Conservation (phyloP, 2,888 invertebrate species). For the Creontiades dilutus region DNA sequence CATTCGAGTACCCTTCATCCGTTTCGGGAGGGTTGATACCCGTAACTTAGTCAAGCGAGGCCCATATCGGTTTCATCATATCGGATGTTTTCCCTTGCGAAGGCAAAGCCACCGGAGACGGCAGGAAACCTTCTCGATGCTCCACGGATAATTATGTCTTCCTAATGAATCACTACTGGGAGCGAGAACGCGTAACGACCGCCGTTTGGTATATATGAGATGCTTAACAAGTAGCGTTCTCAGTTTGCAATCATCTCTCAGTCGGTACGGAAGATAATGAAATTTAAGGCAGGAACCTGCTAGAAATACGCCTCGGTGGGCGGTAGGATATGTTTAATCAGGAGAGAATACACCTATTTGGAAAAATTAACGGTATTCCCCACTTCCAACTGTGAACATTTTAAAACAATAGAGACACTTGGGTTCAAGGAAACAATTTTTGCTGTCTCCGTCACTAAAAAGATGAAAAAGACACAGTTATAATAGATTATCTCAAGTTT, state of each 20-base stretch:
- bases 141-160: constrained; percentile 24
- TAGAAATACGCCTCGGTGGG: too few species aligned
- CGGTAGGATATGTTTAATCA: too few species aligned
- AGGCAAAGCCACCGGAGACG: not conserved
- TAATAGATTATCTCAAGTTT: too few species aligned
- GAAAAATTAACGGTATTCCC: too few species aligned
- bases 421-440: too few species aligned
- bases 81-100: not conserved
- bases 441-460: too few species aligned
- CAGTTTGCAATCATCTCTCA: not conserved
- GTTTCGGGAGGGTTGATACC: not conserved
- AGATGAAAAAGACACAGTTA: too few species aligned
- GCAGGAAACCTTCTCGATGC: constrained; percentile 21
- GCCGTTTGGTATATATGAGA: not conserved
- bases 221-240: not conserved
- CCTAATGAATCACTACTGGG: constrained; percentile 17
- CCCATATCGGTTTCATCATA: not conserved
- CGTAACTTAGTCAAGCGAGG: not conserved
- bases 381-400: too few species aligned
- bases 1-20: not conserved
- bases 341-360: too few species aligned
- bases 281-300: too few species aligned
- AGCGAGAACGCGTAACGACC: not conserved
- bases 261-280: too few species aligned
- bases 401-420: too few species aligned